Evolutionary conservation across 2,113 vertebrate species (phyloP).

Genomic region (Vidua macroura): DNA sequence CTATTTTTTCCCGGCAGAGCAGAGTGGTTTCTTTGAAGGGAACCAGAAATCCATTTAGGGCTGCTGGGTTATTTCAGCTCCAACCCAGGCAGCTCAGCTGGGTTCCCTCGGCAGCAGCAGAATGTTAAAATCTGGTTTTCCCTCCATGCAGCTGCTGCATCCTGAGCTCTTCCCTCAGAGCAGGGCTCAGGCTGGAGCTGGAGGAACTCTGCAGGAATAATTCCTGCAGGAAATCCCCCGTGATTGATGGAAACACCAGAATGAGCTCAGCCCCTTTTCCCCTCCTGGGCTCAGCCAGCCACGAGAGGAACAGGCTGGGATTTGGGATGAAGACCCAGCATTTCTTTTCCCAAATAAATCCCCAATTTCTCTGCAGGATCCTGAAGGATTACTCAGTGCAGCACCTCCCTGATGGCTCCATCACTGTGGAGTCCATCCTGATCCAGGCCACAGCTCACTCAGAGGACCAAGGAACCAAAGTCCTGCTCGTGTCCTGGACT

Average conservation of each 20-base stretch:
- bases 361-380: slow-evolving; percentile 45
- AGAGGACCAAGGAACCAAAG: slow-evolving; percentile 88
- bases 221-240: neutral
- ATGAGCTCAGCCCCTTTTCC: neutral
- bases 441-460: slow-evolving; percentile 90
- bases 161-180: neutral
- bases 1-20: too few species aligned
- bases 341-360: neutral
- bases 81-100: neutral
- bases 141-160: accelerated
- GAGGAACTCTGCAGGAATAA: neutral
- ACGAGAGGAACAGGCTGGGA: accelerated
- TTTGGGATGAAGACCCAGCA: neutral
- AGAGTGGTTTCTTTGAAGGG: too few species aligned
- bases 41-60: too few species aligned
- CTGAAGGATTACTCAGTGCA: slow-evolving; percentile 92
- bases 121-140: neutral
- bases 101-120: neutral
- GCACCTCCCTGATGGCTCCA: slow-evolving; percentile 91
- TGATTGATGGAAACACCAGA: accelerated
- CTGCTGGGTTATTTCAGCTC: too few species aligned
- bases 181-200: neutral
- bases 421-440: slow-evolving; percentile 96
- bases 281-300: neutral
- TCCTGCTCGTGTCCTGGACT: slow-evolving; percentile 94